phyloP scores from a whole-genome alignment of 2,888 invertebrate genomes.

The Anticlea derivata region DNA sequence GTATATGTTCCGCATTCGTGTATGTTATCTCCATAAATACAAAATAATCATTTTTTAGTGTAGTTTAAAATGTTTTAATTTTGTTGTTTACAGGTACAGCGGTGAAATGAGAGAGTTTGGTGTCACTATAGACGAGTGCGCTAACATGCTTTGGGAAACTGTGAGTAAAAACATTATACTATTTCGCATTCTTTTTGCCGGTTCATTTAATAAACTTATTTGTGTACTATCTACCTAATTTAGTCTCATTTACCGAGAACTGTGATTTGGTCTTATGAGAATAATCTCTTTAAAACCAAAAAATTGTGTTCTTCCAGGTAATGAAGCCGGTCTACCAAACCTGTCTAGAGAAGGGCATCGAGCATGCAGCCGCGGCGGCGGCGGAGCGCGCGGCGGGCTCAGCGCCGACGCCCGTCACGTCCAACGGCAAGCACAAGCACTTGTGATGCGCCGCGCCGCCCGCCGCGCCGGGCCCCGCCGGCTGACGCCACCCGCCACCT shows the following conservation, averaged over 20 bases:
- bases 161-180: too few relatives aligned
- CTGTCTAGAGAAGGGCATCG: conserved; percentile 92
- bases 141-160: conserved; percentile 95
- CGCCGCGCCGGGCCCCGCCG: background rate
- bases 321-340: conserved; percentile 93
- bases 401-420: conserved; percentile 56
- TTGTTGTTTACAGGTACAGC: conserved; percentile 88
- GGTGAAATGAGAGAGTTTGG: conserved; percentile 96
- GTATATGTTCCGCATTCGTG: too few relatives aligned
- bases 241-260: too few relatives aligned
- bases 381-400: conserved; percentile 87
- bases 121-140: conserved; percentile 93
- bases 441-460: conserved; percentile 76
- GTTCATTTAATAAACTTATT: too few relatives aligned
- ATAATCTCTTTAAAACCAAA: too few relatives aligned
- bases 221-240: too few relatives aligned
- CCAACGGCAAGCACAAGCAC: conserved; percentile 86
- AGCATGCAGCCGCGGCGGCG: conserved; percentile 91
- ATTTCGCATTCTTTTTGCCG: too few relatives aligned
- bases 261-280: too few relatives aligned
- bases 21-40: too few relatives aligned
- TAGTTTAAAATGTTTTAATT: too few relatives aligned
- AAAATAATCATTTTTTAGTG: too few relatives aligned
- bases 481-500: too few relatives aligned
- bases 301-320: conserved; percentile 75